A percentile compares a stretch with the other conserved stretches of the same genome.
Evolutionary conservation across 2,113 vertebrate species (phyloP).

Genomic region (Chionis minor): DNA sequence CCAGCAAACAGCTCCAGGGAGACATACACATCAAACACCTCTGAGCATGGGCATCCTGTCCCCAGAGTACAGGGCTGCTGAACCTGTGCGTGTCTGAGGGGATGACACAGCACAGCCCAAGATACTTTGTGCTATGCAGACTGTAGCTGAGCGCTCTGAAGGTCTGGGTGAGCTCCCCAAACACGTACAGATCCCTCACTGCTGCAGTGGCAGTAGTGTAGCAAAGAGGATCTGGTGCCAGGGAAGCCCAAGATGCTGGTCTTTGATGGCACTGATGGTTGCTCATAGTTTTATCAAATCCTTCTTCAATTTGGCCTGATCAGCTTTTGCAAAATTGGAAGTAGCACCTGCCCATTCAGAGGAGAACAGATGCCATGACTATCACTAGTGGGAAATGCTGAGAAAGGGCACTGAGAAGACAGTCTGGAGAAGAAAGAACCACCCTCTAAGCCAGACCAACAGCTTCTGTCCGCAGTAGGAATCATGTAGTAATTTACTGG

Average conservation of each 20-base stretch:
- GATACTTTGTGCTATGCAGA: not conserved
- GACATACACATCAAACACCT: not conserved
- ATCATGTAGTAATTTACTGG: not conserved
- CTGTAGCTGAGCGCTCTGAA: not conserved
- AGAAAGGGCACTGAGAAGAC: not conserved
- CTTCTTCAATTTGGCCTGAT: not conserved
- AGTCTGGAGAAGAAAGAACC: not conserved
- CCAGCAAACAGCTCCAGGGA: not conserved
- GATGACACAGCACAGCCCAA: not conserved
- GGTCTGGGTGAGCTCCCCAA: not conserved
- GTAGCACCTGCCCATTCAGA: not conserved
- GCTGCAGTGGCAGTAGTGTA: not conserved
- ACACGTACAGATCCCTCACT: not conserved
- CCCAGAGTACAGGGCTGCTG: not conserved
- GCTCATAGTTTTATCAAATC: not conserved
- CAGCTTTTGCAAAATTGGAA: not conserved
- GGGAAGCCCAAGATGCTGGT: not conserved
- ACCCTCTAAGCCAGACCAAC: not conserved
- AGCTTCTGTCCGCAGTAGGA: not conserved
- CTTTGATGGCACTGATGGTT: not conserved
- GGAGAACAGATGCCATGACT: not conserved
- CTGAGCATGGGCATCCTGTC: fast-evolving
- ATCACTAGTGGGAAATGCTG: not conserved
- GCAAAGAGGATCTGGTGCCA: not conserved
- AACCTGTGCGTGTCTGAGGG: not conserved